phyloP scores from a whole-genome alignment of 2,113 vertebrate species.

The Tylochromis polylepis region DNA sequence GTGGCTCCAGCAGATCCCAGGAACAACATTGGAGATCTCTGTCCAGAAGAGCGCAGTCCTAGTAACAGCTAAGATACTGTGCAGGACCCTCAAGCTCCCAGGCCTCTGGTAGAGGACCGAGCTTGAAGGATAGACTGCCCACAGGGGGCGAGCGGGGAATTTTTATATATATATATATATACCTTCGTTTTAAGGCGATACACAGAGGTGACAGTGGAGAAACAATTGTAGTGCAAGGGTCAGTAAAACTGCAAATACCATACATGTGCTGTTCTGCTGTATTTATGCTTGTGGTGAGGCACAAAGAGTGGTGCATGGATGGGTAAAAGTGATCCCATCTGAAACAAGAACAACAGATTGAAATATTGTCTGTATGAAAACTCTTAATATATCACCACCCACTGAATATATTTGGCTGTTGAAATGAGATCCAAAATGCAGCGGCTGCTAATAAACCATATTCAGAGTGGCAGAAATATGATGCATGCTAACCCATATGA shows the following conservation, averaged over 20 bases:
- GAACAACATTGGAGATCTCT: too few relatives aligned
- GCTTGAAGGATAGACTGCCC: too few relatives aligned
- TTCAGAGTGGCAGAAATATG: constrained; percentile 58
- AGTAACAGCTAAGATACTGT: too few relatives aligned
- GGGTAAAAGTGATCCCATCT: constrained; percentile 3
- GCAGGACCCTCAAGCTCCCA: too few relatives aligned
- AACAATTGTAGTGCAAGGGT: neutral
- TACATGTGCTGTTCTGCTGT: neutral
- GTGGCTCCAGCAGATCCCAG: too few relatives aligned
- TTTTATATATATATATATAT: too few relatives aligned
- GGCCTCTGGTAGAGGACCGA: too few relatives aligned
- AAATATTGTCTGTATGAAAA: constrained; percentile 48
- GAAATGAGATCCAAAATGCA: constrained; percentile 63
- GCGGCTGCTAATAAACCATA: constrained; percentile 58
- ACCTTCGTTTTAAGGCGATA: neutral
- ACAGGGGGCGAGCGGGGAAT: too few relatives aligned
- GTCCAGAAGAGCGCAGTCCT: too few relatives aligned
- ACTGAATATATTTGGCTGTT: constrained; percentile 53
- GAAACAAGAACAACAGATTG: constrained; percentile 25
- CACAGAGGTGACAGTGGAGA: neutral
- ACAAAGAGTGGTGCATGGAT: neutral
- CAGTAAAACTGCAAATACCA: neutral
- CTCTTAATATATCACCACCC: constrained; percentile 55
- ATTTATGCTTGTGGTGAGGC: neutral
- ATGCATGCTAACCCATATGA: constrained; percentile 59